Percentiles rank a stretch among this genome's conserved stretches.
Conservation (phyloP, 2,797 vertebrate genomes). For the Muraenolepis orangiensis region DNA sequence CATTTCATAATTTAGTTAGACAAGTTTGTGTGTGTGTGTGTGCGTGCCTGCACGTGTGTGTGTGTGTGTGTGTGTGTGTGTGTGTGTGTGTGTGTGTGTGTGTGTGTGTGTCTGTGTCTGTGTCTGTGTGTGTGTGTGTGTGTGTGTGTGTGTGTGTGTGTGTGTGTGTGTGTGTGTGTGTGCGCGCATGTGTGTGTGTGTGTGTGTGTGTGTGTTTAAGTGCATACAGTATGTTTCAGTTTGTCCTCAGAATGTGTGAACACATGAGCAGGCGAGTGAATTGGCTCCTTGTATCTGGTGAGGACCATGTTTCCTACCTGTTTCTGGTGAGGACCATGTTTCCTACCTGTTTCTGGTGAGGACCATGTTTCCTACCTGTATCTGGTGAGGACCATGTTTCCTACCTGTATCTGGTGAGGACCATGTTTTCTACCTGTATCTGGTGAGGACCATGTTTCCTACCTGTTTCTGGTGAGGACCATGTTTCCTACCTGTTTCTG, state of each 20-base stretch:
- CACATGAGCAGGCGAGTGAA: not conserved
- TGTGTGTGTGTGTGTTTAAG: not conserved
- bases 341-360: not conserved
- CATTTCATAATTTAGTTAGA: not conserved
- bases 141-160: constrained; percentile 5
- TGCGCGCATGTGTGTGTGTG: not conserved
- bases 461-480: not conserved
- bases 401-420: not conserved
- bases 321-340: not conserved
- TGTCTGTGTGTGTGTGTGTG: not conserved
- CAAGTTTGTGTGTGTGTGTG: not conserved
- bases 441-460: not conserved
- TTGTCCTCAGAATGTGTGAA: not conserved
- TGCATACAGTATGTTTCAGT: not conserved
- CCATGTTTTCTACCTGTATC: not conserved
- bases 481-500: not conserved
- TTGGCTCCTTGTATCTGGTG: not conserved
- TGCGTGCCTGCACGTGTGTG: not conserved
- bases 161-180: constrained; percentile 5
- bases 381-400: not conserved
- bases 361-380: not conserved
- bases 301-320: not conserved
- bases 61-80: constrained; percentile 7
- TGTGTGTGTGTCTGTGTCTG: not conserved
- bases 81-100: constrained; percentile 3